Conservation (phyloP, 1,140 invertebrate species). For the Mya arenaria region DNA sequence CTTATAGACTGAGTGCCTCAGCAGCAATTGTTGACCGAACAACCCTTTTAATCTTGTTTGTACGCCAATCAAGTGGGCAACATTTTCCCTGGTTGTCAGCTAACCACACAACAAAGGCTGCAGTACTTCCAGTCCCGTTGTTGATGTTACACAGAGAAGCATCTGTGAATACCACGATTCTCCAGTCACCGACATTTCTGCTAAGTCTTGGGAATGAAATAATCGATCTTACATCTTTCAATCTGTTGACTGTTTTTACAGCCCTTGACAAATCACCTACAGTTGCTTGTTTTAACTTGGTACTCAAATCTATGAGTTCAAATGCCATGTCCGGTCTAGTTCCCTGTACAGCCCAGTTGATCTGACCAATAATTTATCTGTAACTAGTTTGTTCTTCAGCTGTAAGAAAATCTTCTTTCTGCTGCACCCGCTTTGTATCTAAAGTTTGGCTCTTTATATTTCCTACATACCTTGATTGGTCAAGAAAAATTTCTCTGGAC, state of each 20-base stretch:
- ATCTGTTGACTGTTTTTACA: conserved; percentile 36
- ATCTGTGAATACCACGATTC: conserved; percentile 46
- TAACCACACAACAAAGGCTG: conserved; percentile 38
- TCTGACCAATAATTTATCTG: conserved; percentile 26
- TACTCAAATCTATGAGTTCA: conserved; percentile 24
- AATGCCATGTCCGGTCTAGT: conserved; percentile 33
- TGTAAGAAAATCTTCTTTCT: conserved; percentile 24
- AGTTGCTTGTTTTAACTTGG: conserved; percentile 29
- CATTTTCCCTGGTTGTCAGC: conserved; percentile 29
- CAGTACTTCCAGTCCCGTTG: conserved; percentile 49
- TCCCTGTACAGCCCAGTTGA: conserved; percentile 42
- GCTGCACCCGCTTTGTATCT: conserved; percentile 8
- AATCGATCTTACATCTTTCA: conserved; percentile 22
- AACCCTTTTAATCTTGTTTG: conserved; percentile 48
- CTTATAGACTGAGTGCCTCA: conserved; percentile 32
- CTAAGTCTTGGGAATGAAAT: conserved; percentile 2
- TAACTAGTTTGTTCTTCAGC: conserved; percentile 12
- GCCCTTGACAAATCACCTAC: conserved; percentile 21
- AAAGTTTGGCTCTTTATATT: conserved; percentile 16
- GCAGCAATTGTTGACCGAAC: conserved; percentile 49
- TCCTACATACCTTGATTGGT: conserved; percentile 20
- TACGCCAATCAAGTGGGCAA: conserved; percentile 50
- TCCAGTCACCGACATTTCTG: conserved; percentile 21
- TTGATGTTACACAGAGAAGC: conserved; percentile 45
- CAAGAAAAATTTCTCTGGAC: conserved; percentile 1